A percentile compares a stretch with the other conserved stretches of the same genome.
These are phyloP conservation scores for Turritopsis dohrnii DNA, from an alignment of 30 jellyfish, hydroid and myxozoan species.

Conservation along the genomic window DNA sequence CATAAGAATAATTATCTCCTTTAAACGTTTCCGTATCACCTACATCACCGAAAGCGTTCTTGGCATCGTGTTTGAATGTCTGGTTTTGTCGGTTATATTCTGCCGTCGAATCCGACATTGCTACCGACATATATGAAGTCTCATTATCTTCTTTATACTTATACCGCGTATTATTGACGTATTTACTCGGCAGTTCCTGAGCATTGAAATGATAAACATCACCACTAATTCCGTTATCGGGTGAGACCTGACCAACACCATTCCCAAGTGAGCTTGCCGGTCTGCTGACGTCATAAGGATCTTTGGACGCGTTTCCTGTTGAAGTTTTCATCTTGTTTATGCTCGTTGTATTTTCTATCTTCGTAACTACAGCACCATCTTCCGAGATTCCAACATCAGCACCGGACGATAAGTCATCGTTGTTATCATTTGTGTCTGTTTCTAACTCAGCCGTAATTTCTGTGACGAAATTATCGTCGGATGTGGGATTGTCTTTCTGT, in stretches of 20 bases:
- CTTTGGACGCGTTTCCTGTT: not conserved
- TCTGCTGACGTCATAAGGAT: not conserved
- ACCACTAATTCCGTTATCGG: not conserved
- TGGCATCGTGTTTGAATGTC: not conserved
- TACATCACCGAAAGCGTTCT: not conserved
- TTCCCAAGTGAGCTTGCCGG: not conserved
- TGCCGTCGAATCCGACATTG: not conserved
- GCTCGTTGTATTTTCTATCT: not conserved
- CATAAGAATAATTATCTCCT: not conserved
- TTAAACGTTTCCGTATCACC: not conserved
- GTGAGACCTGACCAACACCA: not conserved
- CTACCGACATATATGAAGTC: not conserved
- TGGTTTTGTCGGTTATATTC: not conserved
- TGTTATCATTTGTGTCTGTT: not conserved
- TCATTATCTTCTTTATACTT: not conserved
- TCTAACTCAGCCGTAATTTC: not conserved
- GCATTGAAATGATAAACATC: not conserved
- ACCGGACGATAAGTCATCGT: not conserved
- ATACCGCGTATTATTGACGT: not conserved
- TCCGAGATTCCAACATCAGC: constrained; percentile 7
- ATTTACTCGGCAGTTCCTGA: not conserved
- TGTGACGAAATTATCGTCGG: not conserved
- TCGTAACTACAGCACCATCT: not conserved
- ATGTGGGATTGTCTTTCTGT: not conserved
- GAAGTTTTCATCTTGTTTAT: not conserved